phyloP scores from a whole-genome alignment of 2,797 vertebrate species.

The Cuculus canorus region DNA sequence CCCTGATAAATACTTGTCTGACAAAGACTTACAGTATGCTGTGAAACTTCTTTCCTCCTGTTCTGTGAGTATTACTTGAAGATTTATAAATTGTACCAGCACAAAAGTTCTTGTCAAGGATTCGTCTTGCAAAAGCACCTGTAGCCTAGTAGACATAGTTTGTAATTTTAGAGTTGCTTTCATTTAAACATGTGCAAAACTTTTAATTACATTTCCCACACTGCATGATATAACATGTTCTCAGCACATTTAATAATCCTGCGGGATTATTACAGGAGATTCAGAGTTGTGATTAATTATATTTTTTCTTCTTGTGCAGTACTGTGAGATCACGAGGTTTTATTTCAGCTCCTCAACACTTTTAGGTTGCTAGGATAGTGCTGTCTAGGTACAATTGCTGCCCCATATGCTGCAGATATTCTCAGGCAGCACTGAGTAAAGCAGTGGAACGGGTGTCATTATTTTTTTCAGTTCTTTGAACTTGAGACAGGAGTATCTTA shows the following conservation, averaged over 20 bases:
- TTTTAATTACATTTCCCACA: constrained; percentile 31
- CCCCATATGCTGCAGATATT: not conserved
- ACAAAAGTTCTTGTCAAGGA: not conserved
- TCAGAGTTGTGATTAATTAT: not conserved
- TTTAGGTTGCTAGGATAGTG: not conserved
- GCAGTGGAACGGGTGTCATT: rapidly evolving
- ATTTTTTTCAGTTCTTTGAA: not conserved
- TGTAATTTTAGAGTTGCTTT: constrained; percentile 20
- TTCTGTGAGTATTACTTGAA: constrained; percentile 82
- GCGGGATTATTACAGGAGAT: not conserved
- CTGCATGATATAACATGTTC: not conserved
- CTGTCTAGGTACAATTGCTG: not conserved
- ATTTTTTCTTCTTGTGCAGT: not conserved
- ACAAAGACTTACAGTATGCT: constrained; percentile 94
- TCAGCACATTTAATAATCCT: not conserved
- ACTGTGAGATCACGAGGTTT: not conserved
- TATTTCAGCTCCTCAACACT: not conserved
- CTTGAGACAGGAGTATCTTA: not conserved
- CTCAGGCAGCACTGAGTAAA: not conserved
- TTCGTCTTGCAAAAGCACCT: not conserved
- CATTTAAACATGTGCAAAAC: not conserved
- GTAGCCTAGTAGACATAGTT: not conserved
- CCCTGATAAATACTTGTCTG: constrained; percentile 94
- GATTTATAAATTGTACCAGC: not conserved
- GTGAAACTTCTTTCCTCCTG: constrained; percentile 91